These are phyloP conservation scores for Entelurus aequoreus DNA, from an alignment of 2,113 vertebrate species.

Conservation along the genomic window DNA sequence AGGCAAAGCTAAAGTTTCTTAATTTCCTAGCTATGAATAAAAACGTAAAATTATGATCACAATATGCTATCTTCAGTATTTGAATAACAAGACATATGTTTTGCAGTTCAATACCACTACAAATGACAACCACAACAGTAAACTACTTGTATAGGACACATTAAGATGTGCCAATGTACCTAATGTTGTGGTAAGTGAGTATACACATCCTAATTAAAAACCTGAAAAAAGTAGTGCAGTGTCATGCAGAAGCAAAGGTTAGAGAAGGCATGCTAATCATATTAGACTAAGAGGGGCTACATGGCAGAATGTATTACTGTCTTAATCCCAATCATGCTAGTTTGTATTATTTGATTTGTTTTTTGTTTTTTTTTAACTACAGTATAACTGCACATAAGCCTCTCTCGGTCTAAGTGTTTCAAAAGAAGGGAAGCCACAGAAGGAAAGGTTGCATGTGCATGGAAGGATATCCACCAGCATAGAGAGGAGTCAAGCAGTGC, in stretches of 20 bases:
- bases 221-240: no score
- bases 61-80: no score
- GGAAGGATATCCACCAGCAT: constrained; percentile 94
- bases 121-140: no score
- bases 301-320: background rate
- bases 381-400: background rate
- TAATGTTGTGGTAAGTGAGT: no score
- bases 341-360: background rate
- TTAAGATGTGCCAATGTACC: no score
- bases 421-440: constrained; percentile 26
- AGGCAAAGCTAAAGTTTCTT: no score
- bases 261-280: constrained; percentile 10
- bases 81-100: no score
- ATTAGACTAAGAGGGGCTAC: constrained; percentile 7
- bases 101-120: no score
- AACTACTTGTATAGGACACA: no score
- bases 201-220: no score
- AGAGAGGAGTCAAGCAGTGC: constrained; percentile 86
- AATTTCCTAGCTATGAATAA: no score
- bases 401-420: constrained; percentile 12
- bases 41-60: no score
- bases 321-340: constrained; percentile 1
- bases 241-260: background rate
- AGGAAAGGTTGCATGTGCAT: constrained; percentile 43
- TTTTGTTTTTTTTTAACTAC: background rate